A percentile compares a stretch with the other conserved stretches of the same genome.
Conservation (phyloP, 2,797 vertebrate genomes). For the Pantherophis vulpinus region DNA sequence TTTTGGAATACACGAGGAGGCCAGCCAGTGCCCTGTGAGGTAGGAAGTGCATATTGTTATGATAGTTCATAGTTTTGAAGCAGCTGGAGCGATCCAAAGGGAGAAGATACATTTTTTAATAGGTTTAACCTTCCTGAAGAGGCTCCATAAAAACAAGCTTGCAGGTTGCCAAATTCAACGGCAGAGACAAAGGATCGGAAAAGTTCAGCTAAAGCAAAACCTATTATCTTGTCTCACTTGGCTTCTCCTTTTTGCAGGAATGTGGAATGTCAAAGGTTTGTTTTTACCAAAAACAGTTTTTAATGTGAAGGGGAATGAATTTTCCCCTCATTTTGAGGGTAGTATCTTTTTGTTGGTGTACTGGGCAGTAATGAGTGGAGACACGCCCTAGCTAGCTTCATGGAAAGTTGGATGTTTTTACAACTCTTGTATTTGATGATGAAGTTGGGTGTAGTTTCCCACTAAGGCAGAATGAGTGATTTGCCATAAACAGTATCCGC, state of each 20-base stretch:
- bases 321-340: neutral
- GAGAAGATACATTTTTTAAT: slow-evolving; percentile 13
- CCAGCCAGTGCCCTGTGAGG: neutral
- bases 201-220: slow-evolving; percentile 30
- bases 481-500: neutral
- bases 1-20: neutral
- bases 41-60: neutral
- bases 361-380: neutral
- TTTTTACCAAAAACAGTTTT: neutral
- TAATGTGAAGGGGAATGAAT: neutral
- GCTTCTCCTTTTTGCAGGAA: slow-evolving; percentile 3
- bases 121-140: slow-evolving; percentile 21
- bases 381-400: neutral
- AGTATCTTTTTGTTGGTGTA: neutral
- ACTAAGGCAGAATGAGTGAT: neutral
- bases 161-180: slow-evolving; percentile 23
- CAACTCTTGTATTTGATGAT: neutral
- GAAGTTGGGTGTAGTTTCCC: neutral
- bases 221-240: slow-evolving; percentile 1
- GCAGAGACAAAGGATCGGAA: neutral
- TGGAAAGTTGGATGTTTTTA: neutral
- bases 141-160: neutral
- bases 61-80: neutral
- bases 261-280: slow-evolving; percentile 4
- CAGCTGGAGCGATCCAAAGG: slow-evolving; percentile 18